A percentile compares a stretch with the other conserved stretches of the same genome.
phyloP scores from a whole-genome alignment of 2,797 vertebrate species.

The Micromesistius poutassou region DNA sequence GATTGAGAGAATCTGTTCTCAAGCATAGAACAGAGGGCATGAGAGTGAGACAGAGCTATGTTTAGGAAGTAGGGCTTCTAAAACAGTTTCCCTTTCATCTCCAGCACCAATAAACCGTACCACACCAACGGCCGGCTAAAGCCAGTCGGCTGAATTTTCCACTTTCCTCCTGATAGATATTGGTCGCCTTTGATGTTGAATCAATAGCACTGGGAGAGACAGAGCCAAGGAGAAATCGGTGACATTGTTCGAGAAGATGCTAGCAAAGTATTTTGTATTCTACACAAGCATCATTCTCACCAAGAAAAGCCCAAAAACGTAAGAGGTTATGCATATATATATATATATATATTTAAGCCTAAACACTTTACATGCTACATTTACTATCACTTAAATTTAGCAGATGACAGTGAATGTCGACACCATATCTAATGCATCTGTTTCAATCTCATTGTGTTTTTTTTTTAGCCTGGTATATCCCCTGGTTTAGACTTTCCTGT shows the following conservation, averaged over 20 bases:
- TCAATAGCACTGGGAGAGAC: slow-evolving; percentile 49
- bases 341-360: not conserved
- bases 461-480: not conserved
- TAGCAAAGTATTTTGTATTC: slow-evolving; percentile 36
- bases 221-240: slow-evolving; percentile 28
- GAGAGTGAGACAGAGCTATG: not conserved
- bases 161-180: slow-evolving; percentile 58
- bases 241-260: slow-evolving; percentile 17
- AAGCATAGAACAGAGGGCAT: slow-evolving; percentile 3
- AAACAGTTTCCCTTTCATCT: slow-evolving; percentile 48
- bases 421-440: not conserved
- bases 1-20: slow-evolving; percentile 15
- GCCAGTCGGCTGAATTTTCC: slow-evolving; percentile 49
- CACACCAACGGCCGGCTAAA: slow-evolving; percentile 52
- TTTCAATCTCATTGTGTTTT: not conserved
- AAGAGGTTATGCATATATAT: not conserved
- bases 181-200: slow-evolving; percentile 63
- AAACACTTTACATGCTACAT: not conserved
- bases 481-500: not conserved
- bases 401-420: not conserved
- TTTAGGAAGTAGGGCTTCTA: slow-evolving; percentile 33
- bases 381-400: not conserved
- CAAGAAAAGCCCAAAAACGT: not conserved
- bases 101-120: slow-evolving; percentile 42
- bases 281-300: slow-evolving; percentile 25